These are phyloP conservation scores for Mormyrus hasselquistii DNA, from an alignment of 2,797 vertebrate genomes.

Conservation along the genomic window DNA sequence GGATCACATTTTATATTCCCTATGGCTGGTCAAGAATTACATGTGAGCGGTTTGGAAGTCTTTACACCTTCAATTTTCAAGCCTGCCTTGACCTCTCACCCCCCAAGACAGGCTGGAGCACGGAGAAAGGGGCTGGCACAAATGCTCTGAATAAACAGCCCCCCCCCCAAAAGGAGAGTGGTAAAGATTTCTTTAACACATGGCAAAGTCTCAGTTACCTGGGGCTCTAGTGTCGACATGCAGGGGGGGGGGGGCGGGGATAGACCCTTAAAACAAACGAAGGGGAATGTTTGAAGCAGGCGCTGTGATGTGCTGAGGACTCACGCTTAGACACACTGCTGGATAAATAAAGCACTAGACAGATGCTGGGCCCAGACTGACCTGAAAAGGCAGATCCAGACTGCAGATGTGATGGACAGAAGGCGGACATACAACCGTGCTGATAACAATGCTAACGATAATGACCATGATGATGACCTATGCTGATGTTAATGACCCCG, in stretches of 20 bases:
- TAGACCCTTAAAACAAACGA: constrained; percentile 20
- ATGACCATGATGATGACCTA: not conserved
- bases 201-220: constrained; percentile 9
- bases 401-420: not conserved
- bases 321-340: not conserved
- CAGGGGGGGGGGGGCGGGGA: not conserved
- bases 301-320: constrained; percentile 14
- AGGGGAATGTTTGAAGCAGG: constrained; percentile 18
- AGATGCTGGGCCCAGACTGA: not conserved
- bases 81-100: constrained; percentile 6
- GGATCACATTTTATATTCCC: not conserved
- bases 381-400: not conserved
- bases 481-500: not conserved
- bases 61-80: not conserved
- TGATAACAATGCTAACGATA: not conserved
- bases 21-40: not conserved
- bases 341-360: not conserved
- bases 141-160: constrained; percentile 5
- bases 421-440: not conserved
- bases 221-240: not conserved
- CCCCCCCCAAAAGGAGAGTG: not conserved
- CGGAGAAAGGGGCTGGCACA: not conserved
- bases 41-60: not conserved
- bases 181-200: constrained; percentile 25
- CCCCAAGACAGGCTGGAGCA: not conserved